phyloP scores from a whole-genome alignment of 1,140 invertebrate genomes.

The Drosophila yakuba region DNA sequence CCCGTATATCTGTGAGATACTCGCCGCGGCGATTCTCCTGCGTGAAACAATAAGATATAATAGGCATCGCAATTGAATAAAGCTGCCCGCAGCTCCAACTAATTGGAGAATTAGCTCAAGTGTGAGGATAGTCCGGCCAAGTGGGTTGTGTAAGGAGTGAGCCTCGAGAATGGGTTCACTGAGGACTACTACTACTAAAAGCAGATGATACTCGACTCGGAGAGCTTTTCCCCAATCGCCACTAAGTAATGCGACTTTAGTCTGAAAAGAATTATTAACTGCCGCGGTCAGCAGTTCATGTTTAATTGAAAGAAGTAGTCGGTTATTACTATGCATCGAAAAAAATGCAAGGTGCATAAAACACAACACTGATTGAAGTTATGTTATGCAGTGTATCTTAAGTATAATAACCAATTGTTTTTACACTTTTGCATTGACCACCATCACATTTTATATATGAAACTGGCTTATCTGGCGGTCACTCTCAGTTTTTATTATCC shows the following conservation, averaged over 20 bases:
- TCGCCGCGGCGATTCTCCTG: conserved; percentile 11
- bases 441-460: background rate
- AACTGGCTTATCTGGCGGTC: conserved; percentile 7
- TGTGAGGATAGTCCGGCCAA: conserved; percentile 37
- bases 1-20: conserved; percentile 56
- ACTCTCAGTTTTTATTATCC: background rate
- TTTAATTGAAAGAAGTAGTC: background rate
- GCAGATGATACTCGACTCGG: conserved; percentile 37
- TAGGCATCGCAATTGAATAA: conserved; percentile 54
- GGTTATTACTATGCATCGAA: no score
- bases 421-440: background rate
- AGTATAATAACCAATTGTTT: no score
- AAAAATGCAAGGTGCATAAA: no score
- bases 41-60: conserved; percentile 42
- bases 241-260: conserved; percentile 3
- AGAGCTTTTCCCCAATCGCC: conserved; percentile 9
- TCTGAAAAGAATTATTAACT: background rate
- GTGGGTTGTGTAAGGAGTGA: conserved; percentile 53
- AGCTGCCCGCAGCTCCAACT: conserved; percentile 40
- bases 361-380: no score
- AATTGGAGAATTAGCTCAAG: conserved; percentile 70
- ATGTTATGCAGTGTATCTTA: no score
- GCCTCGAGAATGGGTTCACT: conserved; percentile 33
- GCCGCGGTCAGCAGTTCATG: background rate
- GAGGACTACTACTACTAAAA: conserved; percentile 11